Base-by-base conservation (phyloP, 2,113 vertebrate genomes). In the Fukomys damarensis region DNA sequence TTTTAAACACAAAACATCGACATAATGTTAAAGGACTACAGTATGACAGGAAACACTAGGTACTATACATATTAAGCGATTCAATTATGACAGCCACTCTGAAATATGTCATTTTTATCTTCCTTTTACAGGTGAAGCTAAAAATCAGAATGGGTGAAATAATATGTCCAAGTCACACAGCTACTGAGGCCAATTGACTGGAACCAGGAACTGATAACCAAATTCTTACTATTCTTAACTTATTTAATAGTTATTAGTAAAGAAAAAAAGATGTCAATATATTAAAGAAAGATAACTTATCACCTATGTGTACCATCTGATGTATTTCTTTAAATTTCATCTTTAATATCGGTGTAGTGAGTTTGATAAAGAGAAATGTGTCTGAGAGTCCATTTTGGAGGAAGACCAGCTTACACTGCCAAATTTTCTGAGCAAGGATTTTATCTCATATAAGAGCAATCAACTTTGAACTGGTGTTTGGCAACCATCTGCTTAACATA, bases 401-500 rank as follows among this genome's bases (percentile, higher is more conserved):
- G 43, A 90, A 82, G 89, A 96, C 54, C 89, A 93, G 59, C 54
- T 74, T 59, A 79, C 20, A 87, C 35, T 95, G 97, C 94, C 97
- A 97, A 93, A 76, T 87, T 95, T 97, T 93, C 93, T 93, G 81
- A 95, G 80, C 80, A 49, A 72, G 86, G 86, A 93, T 96, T 98
- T 97, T 93, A 96, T 93, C 97, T 97, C 95, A 93, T 97, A 77
- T 82, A 97, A 97, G 97, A 97, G 93, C 92, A 97, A 96, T 92
- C 94, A 89, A 95, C 91, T 96, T 94, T 96, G 96, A 94, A 93
- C 89, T 94, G 93, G 95, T 88, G 54, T 98, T 98, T 96, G 94
- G 94, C 93, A 97, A 97, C 87, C 87, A 88, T 94, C 91, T 92
- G 81, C 85, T 93, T 97, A 97, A 97, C 84, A 96, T 93, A 94